These are phyloP conservation scores for Helarctos malayanus DNA, from an alignment of 2,797 vertebrate species.

Conservation along the genomic window DNA sequence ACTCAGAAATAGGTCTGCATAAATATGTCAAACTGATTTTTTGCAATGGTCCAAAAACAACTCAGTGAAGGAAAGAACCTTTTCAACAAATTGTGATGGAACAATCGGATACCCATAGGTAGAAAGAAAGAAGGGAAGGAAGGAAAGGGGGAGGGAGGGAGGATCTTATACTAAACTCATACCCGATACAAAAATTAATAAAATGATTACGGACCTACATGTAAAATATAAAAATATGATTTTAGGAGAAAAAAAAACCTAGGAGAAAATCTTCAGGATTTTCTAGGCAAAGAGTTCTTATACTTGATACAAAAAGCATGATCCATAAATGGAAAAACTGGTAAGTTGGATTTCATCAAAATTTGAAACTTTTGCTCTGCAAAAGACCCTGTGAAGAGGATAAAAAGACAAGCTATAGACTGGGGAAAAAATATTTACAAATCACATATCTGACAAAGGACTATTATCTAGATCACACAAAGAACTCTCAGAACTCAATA, in stretches of 20 bases:
- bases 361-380: slow-evolving; percentile 16
- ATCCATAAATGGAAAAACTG: slow-evolving; percentile 37
- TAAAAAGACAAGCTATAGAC: slow-evolving; percentile 35
- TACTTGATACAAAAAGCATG: background rate
- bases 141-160: background rate
- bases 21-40: background rate
- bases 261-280: slow-evolving; percentile 37
- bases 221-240: slow-evolving; percentile 56
- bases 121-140: background rate
- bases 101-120: background rate
- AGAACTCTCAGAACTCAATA: slow-evolving; percentile 41
- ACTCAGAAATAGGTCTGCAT: background rate
- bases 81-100: slow-evolving; percentile 14
- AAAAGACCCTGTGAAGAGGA: slow-evolving; percentile 8
- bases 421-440: background rate
- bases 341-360: slow-evolving; percentile 17
- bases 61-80: slow-evolving; percentile 19
- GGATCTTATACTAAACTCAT: background rate
- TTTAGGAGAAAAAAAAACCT: background rate
- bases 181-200: background rate
- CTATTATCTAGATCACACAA: slow-evolving; percentile 30
- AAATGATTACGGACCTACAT: slow-evolving; percentile 47
- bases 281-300: background rate
- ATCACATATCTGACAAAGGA: background rate
- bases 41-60: background rate